These are phyloP conservation scores for Rhynchophorus ferrugineus DNA, from an alignment of 1,140 invertebrate species.

Conservation along the genomic window DNA sequence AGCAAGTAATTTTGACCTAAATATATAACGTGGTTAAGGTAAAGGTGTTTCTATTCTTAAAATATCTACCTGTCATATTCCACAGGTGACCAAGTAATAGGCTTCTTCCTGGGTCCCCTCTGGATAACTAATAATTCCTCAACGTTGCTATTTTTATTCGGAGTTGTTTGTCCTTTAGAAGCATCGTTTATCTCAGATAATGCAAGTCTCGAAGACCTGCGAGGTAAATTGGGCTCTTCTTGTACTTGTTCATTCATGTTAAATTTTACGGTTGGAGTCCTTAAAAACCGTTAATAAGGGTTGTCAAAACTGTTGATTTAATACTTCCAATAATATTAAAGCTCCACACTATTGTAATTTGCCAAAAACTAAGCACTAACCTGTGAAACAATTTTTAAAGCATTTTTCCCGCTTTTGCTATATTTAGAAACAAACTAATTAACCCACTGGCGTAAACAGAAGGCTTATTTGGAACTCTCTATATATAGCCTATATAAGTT, in stretches of 20 bases:
- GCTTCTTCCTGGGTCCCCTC: constrained; percentile 34
- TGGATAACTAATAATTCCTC: constrained; percentile 38
- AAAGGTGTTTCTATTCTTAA: too few species aligned
- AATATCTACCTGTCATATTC: constrained; percentile 28
- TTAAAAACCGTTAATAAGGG: constrained; percentile 10
- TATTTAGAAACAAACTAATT: neutral
- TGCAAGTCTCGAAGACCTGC: constrained; percentile 27
- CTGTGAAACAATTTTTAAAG: too few species aligned
- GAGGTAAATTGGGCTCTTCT: constrained; percentile 21
- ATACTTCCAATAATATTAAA: neutral
- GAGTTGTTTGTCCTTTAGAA: constrained; percentile 9
- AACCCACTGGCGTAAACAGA: too few species aligned
- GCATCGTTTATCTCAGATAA: constrained; percentile 32
- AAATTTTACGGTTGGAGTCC: constrained; percentile 1
- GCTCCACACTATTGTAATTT: neutral
- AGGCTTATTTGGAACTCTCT: too few species aligned
- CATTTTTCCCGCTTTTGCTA: neutral
- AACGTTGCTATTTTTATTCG: constrained; percentile 31
- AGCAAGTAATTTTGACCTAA: constrained; percentile 12
- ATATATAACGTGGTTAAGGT: too few species aligned
- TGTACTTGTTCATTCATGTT: constrained; percentile 20
- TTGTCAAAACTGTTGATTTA: neutral
- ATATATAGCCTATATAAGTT: too few species aligned
- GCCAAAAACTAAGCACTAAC: neutral
- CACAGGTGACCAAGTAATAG: constrained; percentile 37